Conservation (phyloP, 2,888 invertebrate genomes). For the Busseola fusca region DNA sequence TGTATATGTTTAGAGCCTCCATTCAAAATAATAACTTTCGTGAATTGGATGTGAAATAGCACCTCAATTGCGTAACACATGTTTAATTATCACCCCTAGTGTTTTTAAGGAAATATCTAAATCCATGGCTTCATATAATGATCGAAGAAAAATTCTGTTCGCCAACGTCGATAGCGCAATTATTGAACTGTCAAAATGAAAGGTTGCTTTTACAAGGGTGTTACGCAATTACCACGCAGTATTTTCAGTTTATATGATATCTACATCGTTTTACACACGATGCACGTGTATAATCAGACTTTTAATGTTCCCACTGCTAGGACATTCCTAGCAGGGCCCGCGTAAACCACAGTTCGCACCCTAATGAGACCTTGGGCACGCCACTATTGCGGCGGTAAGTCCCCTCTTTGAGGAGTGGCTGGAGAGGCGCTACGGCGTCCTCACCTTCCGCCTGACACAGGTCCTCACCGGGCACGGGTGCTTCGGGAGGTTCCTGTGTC, state of each 20-base stretch:
- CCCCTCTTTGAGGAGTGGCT: too few species aligned
- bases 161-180: background rate
- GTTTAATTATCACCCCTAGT: too few species aligned
- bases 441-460: too few species aligned
- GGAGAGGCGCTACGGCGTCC: too few species aligned
- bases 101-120: background rate
- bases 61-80: background rate
- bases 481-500: too few species aligned
- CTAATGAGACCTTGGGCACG: too few species aligned
- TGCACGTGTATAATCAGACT: too few species aligned
- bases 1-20: background rate
- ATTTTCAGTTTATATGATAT: conserved; percentile 2
- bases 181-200: background rate
- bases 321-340: too few species aligned
- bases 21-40: background rate
- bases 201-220: background rate
- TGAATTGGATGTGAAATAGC: background rate
- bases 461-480: too few species aligned
- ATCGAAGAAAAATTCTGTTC: background rate
- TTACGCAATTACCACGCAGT: background rate
- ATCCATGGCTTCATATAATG: background rate
- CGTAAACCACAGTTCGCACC: too few species aligned
- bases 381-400: too few species aligned
- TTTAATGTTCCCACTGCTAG: too few species aligned
- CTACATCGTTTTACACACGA: background rate